These are phyloP conservation scores for Lacerta bilineata DNA, from an alignment of 2,797 vertebrate species.

Conservation along the genomic window DNA sequence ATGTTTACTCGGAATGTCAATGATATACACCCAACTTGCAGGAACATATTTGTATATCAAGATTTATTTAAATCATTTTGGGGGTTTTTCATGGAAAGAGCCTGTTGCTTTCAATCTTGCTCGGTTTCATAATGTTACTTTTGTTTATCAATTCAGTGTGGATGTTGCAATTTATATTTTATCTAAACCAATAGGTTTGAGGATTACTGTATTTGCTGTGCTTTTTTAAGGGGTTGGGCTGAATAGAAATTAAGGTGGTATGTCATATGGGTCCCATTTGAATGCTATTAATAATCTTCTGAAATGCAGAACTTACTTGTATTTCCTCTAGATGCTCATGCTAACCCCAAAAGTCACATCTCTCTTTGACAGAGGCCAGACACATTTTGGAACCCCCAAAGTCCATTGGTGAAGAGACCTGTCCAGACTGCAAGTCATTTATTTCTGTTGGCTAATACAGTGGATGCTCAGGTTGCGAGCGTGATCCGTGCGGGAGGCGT, in stretches of 20 bases:
- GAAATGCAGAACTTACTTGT: not conserved
- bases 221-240: not conserved
- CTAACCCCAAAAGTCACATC: not conserved
- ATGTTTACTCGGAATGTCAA: not conserved
- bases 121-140: not conserved
- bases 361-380: not conserved
- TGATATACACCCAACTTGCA: not conserved
- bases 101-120: not conserved
- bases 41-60: not conserved
- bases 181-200: not conserved
- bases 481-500: too few relatives aligned
- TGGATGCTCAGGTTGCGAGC: too few relatives aligned
- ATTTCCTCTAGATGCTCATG: not conserved
- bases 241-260: not conserved
- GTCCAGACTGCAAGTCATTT: not conserved
- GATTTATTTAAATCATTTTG: too few relatives aligned
- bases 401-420: not conserved
- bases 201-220: not conserved
- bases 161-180: not conserved
- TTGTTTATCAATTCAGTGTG: not conserved
- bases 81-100: not conserved
- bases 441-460: not conserved
- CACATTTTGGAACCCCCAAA: too few relatives aligned
- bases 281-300: not conserved
- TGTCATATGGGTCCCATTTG: not conserved